These are phyloP conservation scores for Rhipidura dahli DNA, from an alignment of 2,113 vertebrate genomes.

Conservation along the genomic window DNA sequence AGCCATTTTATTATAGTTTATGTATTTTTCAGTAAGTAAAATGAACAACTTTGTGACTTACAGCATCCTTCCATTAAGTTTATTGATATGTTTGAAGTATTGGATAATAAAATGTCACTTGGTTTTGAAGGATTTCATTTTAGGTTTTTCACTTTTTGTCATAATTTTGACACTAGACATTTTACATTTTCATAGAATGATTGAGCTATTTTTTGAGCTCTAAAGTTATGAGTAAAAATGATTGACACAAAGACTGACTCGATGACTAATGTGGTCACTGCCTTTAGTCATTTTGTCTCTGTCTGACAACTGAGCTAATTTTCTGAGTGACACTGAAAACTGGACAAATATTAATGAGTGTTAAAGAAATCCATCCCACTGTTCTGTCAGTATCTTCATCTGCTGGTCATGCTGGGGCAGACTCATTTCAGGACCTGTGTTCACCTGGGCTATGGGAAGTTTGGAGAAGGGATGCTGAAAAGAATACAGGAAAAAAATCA, in stretches of 20 bases:
- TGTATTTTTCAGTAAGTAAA: neutral
- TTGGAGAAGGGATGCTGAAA: neutral
- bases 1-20: neutral
- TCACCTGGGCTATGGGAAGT: neutral
- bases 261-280: neutral
- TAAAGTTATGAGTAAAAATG: neutral
- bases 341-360: neutral
- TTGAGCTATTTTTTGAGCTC: neutral
- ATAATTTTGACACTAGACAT: neutral
- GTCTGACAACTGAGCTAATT: neutral
- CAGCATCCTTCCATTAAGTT: neutral
- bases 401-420: neutral
- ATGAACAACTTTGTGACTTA: neutral
- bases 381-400: neutral
- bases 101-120: neutral
- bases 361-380: neutral
- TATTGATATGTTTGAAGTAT: neutral
- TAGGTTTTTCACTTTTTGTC: neutral
- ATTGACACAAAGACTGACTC: neutral
- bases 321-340: neutral
- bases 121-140: neutral
- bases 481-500: neutral
- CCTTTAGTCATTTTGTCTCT: neutral
- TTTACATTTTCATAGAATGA: neutral
- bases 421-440: fast-evolving